phyloP scores from a whole-genome alignment of 1,140 invertebrate species.

The Rhynchophorus ferrugineus region DNA sequence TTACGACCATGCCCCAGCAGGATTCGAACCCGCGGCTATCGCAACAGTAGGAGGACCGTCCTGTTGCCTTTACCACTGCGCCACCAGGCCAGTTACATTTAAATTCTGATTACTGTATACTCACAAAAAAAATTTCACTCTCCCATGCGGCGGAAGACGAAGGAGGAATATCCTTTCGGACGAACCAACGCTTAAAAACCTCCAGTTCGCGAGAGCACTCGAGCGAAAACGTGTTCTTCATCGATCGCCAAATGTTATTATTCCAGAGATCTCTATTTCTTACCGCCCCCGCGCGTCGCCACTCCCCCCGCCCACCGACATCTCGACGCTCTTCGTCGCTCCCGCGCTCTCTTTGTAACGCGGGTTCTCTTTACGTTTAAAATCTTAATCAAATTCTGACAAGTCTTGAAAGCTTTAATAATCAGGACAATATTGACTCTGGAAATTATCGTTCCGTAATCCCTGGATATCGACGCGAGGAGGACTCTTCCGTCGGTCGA shows the following conservation, averaged over 20 bases:
- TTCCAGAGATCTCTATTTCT: not conserved
- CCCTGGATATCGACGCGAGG: not conserved
- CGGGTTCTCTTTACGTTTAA: not conserved
- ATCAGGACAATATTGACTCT: constrained; percentile 8
- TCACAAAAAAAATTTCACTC: too few relatives aligned
- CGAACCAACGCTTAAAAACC: not conserved
- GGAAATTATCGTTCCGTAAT: constrained; percentile 2
- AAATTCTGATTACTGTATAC: too few relatives aligned
- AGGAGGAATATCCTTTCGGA: not conserved
- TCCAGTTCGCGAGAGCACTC: not conserved
- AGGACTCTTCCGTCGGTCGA: not conserved
- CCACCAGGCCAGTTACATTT: too few relatives aligned
- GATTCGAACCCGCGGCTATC: too few relatives aligned
- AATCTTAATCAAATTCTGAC: constrained; percentile 5
- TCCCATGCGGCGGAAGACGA: too few relatives aligned
- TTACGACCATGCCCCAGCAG: too few relatives aligned
- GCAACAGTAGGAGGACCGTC: too few relatives aligned
- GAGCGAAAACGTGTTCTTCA: not conserved
- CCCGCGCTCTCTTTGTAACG: not conserved
- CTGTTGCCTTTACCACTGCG: too few relatives aligned
- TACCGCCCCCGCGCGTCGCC: too few relatives aligned
- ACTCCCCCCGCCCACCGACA: not conserved
- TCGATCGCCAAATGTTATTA: not conserved
- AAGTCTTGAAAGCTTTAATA: constrained; percentile 6
- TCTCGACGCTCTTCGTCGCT: not conserved